Evolutionary conservation across 2,888 invertebrate species (phyloP).

Genomic region (Linyphia triangularis): DNA sequence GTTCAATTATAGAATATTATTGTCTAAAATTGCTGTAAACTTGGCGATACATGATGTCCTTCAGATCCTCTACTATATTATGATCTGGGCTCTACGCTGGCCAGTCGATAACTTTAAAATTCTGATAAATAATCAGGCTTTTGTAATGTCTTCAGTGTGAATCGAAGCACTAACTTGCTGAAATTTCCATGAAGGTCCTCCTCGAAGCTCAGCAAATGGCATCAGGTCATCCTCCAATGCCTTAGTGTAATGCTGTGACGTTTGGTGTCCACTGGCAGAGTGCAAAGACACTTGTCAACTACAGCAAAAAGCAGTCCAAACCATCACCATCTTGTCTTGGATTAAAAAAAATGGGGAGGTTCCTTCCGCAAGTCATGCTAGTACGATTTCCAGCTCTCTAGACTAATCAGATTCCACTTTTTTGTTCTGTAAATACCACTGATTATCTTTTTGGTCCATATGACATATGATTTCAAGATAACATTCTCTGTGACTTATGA

Average conservation of each 20-base stretch:
- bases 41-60: not conserved
- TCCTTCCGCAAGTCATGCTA: too few relatives aligned
- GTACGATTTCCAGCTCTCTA: too few relatives aligned
- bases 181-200: too few relatives aligned
- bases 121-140: not conserved
- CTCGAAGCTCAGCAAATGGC: not conserved
- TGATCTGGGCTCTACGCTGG: not conserved
- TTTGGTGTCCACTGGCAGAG: not conserved
- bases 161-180: not conserved
- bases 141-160: not conserved
- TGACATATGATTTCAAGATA: too few relatives aligned
- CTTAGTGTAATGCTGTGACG: not conserved
- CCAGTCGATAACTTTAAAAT: not conserved
- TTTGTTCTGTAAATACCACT: too few relatives aligned
- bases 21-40: conserved; percentile 6
- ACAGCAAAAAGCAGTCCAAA: not conserved
- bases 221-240: not conserved
- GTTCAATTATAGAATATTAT: not conserved
- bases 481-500: too few relatives aligned
- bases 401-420: too few relatives aligned
- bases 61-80: not conserved
- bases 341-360: too few relatives aligned
- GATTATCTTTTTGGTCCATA: too few relatives aligned
- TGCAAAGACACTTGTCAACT: not conserved
- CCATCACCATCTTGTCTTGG: too few relatives aligned